These are phyloP conservation scores for Melinopterus prodromus DNA, from an alignment of 2,888 invertebrate genomes.

Conservation along the genomic window DNA sequence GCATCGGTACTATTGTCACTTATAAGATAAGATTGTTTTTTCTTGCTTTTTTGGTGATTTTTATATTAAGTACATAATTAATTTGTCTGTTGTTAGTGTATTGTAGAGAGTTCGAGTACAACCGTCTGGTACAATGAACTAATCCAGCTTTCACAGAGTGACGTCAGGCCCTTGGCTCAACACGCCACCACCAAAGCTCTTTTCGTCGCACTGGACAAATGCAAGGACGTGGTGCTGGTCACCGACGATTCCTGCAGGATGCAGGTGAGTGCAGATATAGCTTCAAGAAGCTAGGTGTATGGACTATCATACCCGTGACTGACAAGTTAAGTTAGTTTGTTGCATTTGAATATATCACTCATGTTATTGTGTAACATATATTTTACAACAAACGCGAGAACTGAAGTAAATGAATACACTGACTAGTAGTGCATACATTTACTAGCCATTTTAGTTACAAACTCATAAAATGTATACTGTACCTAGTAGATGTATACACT, in stretches of 20 bases:
- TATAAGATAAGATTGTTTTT: too few species aligned
- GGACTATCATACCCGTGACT: too few species aligned
- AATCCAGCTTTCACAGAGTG: constrained; percentile 80
- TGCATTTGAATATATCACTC: too few species aligned
- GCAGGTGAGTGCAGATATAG: constrained; percentile 65
- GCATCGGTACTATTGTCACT: too few species aligned
- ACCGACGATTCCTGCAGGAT: constrained; percentile 86
- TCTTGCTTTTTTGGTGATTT: not conserved
- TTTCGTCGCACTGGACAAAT: constrained; percentile 86
- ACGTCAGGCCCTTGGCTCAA: constrained; percentile 78
- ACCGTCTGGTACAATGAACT: constrained; percentile 74
- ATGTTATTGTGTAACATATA: too few species aligned
- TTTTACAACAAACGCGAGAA: too few species aligned
- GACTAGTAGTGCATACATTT: too few species aligned
- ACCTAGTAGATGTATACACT: too few species aligned
- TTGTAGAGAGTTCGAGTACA: constrained; percentile 71
- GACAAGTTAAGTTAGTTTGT: too few species aligned
- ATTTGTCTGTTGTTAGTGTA: constrained; percentile 63
- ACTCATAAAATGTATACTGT: too few species aligned
- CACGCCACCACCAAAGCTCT: constrained; percentile 82
- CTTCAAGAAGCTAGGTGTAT: not conserved
- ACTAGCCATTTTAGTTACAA: too few species aligned
- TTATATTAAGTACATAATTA: not conserved
- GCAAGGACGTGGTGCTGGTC: constrained; percentile 86
- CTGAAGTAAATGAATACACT: too few species aligned